A percentile compares a stretch with the other conserved stretches of the same genome.
phyloP scores from a whole-genome alignment of 2,888 invertebrate species.

The Ophion costatus region DNA sequence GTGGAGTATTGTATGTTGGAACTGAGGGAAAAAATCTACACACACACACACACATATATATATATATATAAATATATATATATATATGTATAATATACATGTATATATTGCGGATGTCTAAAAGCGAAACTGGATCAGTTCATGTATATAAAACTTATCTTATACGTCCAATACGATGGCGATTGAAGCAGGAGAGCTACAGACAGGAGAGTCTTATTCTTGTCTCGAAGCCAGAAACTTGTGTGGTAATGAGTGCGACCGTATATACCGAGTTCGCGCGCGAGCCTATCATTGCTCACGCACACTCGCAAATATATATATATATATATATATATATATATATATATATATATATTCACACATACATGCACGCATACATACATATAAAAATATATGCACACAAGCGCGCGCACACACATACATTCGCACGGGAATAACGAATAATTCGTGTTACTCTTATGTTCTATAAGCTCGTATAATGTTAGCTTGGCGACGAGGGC shows the following conservation, averaged over 20 bases:
- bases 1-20: no score
- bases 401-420: neutral
- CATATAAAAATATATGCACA: neutral
- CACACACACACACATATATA: no score
- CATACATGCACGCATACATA: neutral
- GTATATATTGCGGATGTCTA: constrained; percentile 60
- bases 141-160: constrained; percentile 46
- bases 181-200: constrained; percentile 40
- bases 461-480: constrained; percentile 33
- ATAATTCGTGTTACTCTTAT: constrained; percentile 8
- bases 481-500: constrained; percentile 52
- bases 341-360: no score
- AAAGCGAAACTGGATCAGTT: constrained; percentile 69
- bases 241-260: constrained; percentile 68
- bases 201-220: constrained; percentile 35
- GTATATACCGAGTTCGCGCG: constrained; percentile 24
- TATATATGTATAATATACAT: neutral
- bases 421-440: neutral
- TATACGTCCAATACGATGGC: constrained; percentile 25
- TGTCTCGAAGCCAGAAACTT: constrained; percentile 66
- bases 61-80: neutral
- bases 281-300: constrained; percentile 40
- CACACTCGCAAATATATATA: neutral
- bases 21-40: no score
- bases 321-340: neutral